Conservation (phyloP, 1,140 invertebrate genomes). For the Zaprionus africanus region DNA sequence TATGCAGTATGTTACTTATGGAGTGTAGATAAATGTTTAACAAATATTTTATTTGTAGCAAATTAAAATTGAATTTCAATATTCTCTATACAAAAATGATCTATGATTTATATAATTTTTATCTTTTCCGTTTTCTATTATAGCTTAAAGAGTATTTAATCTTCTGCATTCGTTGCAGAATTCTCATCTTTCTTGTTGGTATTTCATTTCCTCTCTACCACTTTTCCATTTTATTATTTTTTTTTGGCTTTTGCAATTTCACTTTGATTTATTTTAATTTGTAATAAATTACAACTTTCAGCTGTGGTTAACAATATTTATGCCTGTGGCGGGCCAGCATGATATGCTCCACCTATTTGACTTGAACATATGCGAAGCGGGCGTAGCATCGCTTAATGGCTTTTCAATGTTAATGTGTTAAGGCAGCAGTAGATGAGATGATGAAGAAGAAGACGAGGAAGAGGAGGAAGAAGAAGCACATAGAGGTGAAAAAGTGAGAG, state of each 20-base stretch:
- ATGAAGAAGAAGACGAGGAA: conserved; percentile 23
- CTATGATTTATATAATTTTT: neutral
- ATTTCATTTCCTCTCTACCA: neutral
- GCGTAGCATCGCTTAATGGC: conserved; percentile 51
- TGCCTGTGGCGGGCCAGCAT: conserved; percentile 25
- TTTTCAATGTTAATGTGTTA: conserved; percentile 69
- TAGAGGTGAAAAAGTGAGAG: conserved; percentile 62
- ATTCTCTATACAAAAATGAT: neutral
- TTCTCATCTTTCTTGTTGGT: conserved; percentile 13
- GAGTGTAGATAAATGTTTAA: too few species aligned
- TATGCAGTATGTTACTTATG: neutral
- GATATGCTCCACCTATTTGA: conserved; percentile 31
- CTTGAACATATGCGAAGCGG: conserved; percentile 40
- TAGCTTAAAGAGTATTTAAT: neutral
- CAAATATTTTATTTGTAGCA: neutral
- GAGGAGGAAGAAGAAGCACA: neutral
- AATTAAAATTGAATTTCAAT: neutral
- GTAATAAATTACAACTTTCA: conserved; percentile 76
- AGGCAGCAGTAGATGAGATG: conserved; percentile 21
- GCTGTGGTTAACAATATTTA: conserved; percentile 57
- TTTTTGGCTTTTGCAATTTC: conserved; percentile 40
- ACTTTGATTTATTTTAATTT: conserved; percentile 78
- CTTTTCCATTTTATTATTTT: conserved; percentile 12
- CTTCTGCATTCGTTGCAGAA: neutral
- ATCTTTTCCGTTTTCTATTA: too few species aligned